Percentiles rank a stretch among this genome's conserved stretches.
Conservation (phyloP, 2,113 vertebrate species). For the Nymphicus hollandicus region DNA sequence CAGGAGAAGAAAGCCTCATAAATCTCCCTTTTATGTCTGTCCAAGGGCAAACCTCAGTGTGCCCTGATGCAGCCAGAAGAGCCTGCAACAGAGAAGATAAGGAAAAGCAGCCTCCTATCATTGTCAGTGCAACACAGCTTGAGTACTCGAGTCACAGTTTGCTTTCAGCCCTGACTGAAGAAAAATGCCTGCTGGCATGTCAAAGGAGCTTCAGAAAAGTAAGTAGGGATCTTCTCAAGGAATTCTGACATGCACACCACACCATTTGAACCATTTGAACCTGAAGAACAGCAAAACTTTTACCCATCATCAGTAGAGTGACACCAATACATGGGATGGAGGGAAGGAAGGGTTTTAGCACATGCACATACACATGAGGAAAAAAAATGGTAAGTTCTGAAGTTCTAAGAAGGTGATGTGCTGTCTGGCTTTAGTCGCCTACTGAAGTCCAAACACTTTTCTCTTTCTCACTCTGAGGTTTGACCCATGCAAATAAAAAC, state of each 20-base stretch:
- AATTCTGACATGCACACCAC: background rate
- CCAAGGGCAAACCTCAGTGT: background rate
- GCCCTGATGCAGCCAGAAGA: background rate
- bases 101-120: background rate
- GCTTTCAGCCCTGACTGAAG: background rate
- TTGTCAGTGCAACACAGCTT: background rate
- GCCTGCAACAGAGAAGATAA: conserved; percentile 9
- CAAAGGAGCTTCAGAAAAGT: background rate
- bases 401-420: background rate
- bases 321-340: background rate
- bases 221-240: background rate
- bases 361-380: background rate
- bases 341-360: background rate
- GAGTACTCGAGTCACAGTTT: background rate
- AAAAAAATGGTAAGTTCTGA: background rate
- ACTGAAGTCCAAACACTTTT: background rate
- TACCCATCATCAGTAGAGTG: background rate
- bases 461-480: background rate
- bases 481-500: background rate
- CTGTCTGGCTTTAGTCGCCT: background rate
- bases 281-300: background rate
- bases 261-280: background rate
- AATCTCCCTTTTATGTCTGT: background rate
- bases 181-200: background rate
- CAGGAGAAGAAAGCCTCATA: background rate